Base-by-base conservation (phyloP, 2,888 invertebrate species). In the Drosophila pseudotalamancana region DNA sequence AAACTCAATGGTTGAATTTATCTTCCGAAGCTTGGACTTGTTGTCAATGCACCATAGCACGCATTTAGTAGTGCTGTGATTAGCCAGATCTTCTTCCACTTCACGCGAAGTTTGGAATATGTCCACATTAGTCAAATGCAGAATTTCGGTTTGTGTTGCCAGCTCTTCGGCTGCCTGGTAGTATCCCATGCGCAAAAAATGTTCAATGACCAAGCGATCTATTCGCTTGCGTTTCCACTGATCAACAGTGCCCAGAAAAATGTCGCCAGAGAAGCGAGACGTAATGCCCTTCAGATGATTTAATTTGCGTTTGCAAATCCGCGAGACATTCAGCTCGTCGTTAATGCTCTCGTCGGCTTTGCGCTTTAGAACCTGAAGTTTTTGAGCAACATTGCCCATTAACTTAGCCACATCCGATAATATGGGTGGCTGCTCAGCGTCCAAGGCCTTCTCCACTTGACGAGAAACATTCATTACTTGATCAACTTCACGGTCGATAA, bases 21-120 rank as follows among this genome's bases (percentile, higher is more conserved):
- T 94, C 92, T 98, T 98, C 55, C 98, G 93, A 68, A 99, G 93
- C 90, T 98, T 98, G 29, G 98, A 98, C 91, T 97, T 96, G 92
- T 99, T 98, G 90, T 99, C 99, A 88, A 97, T 96, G 92, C 99
- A 99, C 99, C 99, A 99, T 66, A 95, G 94, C 61, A 98, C 94
- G 90, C 98, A 98, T 90, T 97, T 96, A 2, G 94, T 93, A 0
- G 98, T 98, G 91, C 98, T 97, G 55, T 94, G 95, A 62, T 94
- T 94, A 2, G 94, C 92, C 56, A 99, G 91, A 69, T 98, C 97
- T 65, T 95, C 95, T 90, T 98, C 98, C 6, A 99, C 96, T 88
- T 96, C 96, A 11, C 95, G 94, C 0, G 96, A 96, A 5, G 95
- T 95, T 87, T 94, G 93, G 90, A 97, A 97, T 60, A 97, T 96